Evolutionary conservation across 2,113 vertebrate species (phyloP).

Genomic region (Heliornis fulica): DNA sequence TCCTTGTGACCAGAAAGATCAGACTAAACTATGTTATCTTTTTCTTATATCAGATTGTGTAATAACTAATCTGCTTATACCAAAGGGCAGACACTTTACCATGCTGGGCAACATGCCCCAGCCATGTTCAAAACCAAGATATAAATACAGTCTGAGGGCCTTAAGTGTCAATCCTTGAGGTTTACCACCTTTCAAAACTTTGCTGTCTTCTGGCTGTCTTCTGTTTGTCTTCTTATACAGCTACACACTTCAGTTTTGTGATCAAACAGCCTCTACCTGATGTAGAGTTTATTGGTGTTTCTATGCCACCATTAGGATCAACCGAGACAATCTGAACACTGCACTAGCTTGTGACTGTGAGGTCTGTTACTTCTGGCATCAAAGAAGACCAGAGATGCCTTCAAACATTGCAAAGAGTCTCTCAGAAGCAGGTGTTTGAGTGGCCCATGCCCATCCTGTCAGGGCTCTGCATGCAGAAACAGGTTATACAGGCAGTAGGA

Average conservation of each 20-base stretch:
- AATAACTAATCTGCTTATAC: neutral
- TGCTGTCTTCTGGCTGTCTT: too few species aligned
- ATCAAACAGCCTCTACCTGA: neutral
- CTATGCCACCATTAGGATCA: neutral
- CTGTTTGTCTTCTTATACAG: neutral
- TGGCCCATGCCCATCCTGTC: neutral
- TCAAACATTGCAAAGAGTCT: neutral
- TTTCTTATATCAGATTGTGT: neutral
- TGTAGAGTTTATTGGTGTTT: neutral
- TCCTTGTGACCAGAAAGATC: neutral
- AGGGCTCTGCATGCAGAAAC: neutral
- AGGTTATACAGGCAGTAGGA: neutral
- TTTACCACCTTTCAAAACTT: neutral
- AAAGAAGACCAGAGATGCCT: neutral
- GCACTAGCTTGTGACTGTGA: neutral
- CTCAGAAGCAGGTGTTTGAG: neutral
- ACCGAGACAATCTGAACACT: neutral
- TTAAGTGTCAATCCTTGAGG: neutral
- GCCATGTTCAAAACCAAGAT: neutral
- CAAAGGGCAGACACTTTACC: neutral
- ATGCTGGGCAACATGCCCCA: neutral
- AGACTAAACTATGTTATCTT: neutral
- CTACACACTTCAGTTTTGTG: neutral
- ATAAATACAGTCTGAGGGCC: neutral
- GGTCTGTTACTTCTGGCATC: neutral